Percentiles rank a stretch among this genome's conserved stretches.
Conservation (phyloP, 2,797 vertebrate species). For the Pseudochromis fuscus region DNA sequence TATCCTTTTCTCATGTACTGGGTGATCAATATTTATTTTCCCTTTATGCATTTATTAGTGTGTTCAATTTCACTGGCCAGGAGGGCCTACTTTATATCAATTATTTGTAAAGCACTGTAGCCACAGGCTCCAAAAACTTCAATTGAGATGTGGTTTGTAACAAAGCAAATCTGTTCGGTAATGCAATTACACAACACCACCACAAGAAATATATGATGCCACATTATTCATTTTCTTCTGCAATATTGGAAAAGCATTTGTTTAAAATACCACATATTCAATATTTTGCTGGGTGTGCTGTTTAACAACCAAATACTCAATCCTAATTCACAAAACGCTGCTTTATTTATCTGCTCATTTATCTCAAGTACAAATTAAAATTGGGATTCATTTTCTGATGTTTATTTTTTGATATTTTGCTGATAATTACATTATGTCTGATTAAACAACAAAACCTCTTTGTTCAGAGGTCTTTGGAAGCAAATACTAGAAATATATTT, state of each 20-base stretch:
- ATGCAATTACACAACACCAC: conserved; percentile 71
- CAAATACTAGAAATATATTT: conserved; percentile 50
- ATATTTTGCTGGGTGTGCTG: conserved; percentile 59
- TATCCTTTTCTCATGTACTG: conserved; percentile 60
- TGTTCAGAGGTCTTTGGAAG: conserved; percentile 8
- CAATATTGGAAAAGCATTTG: conserved; percentile 75
- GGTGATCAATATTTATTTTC: conserved; percentile 79
- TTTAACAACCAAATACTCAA: conserved; percentile 55
- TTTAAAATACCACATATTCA: conserved; percentile 61
- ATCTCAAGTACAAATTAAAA: conserved; percentile 37
- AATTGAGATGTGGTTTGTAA: conserved; percentile 74
- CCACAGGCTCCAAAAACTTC: conserved; percentile 72
- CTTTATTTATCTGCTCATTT: conserved; percentile 45
- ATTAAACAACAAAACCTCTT: conserved; percentile 12
- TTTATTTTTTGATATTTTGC: conserved; percentile 34
- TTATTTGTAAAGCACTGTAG: conserved; percentile 69
- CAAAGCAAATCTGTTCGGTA: conserved; percentile 71
- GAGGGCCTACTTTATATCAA: conserved; percentile 71
- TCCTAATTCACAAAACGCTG: conserved; percentile 42
- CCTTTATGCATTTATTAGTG: conserved; percentile 77
- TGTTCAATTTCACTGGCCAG: conserved; percentile 70
- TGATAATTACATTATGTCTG: conserved; percentile 18
- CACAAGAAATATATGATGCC: conserved; percentile 69
- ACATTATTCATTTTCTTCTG: conserved; percentile 72
- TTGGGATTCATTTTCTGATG: conserved; percentile 43